These are phyloP conservation scores for Channa maculata DNA, from an alignment of 2,113 vertebrate species.

Conservation along the genomic window DNA sequence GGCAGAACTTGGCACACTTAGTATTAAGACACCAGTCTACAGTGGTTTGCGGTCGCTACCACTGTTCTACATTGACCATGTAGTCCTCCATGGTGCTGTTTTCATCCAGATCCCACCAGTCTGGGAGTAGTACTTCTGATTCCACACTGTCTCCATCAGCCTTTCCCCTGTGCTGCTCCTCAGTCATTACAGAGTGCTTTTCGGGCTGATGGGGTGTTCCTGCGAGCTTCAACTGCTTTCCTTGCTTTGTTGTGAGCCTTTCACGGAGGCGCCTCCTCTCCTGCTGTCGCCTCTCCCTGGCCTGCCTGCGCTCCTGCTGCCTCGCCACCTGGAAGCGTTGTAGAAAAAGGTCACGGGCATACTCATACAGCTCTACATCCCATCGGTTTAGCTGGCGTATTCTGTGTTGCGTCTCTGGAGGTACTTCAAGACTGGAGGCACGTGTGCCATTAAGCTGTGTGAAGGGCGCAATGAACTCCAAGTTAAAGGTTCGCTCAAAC, in stretches of 20 bases:
- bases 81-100: constrained; percentile 86
- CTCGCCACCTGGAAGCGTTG: constrained; percentile 95
- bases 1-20: constrained; percentile 67
- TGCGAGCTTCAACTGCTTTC: constrained; percentile 67
- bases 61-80: constrained; percentile 92
- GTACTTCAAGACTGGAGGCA: constrained; percentile 93
- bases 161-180: constrained; percentile 44
- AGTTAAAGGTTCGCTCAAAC: constrained; percentile 95
- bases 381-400: constrained; percentile 93
- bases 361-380: constrained; percentile 95
- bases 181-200: constrained; percentile 21
- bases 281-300: constrained; percentile 90
- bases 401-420: constrained; percentile 86
- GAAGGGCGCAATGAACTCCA: constrained; percentile 96
- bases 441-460: constrained; percentile 97
- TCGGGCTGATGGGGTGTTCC: constrained; percentile 30
- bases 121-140: constrained; percentile 61
- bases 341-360: constrained; percentile 95
- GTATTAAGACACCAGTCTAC: constrained; percentile 25
- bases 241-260: constrained; percentile 67
- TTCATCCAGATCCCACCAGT: constrained; percentile 82
- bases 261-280: constrained; percentile 86
- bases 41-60: constrained; percentile 72
- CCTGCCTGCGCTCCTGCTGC: constrained; percentile 94
- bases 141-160: constrained; percentile 43